Conservation (phyloP, 1,140 invertebrate genomes). For the Drosophila azteca region DNA sequence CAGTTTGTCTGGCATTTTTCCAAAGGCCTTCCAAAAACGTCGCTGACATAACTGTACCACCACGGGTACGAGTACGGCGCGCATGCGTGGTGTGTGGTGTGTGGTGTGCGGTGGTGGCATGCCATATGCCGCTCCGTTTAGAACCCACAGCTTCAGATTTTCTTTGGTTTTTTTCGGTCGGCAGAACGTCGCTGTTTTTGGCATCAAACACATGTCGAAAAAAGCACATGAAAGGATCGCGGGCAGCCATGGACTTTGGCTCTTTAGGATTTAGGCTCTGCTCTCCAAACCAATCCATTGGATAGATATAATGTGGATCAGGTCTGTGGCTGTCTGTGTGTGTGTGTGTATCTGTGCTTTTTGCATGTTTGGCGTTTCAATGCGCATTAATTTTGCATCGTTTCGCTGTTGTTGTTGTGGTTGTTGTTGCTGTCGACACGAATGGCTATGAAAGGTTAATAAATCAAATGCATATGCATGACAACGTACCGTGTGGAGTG, state of each 20-base stretch:
- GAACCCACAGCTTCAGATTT: constrained; percentile 69
- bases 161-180: not conserved
- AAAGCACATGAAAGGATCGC: constrained; percentile 73
- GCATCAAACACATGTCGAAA: constrained; percentile 77
- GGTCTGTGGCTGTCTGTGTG: constrained; percentile 1
- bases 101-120: constrained; percentile 11
- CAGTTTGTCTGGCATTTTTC: constrained; percentile 70
- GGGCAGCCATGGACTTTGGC: constrained; percentile 7
- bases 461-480: constrained; percentile 79
- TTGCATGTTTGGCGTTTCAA: constrained; percentile 79
- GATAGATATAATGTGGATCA: constrained; percentile 10
- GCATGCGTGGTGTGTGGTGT: constrained; percentile 43
- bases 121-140: constrained; percentile 18
- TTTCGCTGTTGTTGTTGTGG: constrained; percentile 52
- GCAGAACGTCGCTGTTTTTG: constrained; percentile 77
- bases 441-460: constrained; percentile 81
- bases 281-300: not conserved
- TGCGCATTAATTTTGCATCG: constrained; percentile 76
- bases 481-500: constrained; percentile 33
- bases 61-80: not conserved
- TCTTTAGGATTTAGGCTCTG: not conserved
- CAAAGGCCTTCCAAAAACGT: constrained; percentile 73
- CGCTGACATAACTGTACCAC: constrained; percentile 77
- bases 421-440: constrained; percentile 76
- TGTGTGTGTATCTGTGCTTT: constrained; percentile 10